Conservation (phyloP, 1,140 invertebrate species). For the Drosophila funebris region DNA sequence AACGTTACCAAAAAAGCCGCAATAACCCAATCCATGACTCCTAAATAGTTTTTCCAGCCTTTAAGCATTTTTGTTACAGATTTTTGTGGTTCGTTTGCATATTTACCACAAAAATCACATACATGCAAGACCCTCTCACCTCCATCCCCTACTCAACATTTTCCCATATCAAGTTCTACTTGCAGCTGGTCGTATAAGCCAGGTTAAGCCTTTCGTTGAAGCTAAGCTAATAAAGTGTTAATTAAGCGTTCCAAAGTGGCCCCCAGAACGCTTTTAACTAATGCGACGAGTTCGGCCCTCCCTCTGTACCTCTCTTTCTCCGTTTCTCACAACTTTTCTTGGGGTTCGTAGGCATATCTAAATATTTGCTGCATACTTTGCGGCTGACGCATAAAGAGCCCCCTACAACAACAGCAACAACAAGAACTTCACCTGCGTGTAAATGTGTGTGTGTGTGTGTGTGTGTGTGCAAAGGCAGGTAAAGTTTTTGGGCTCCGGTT, state of each 20-base stretch:
- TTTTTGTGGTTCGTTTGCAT: slow-evolving; percentile 54
- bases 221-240: slow-evolving; percentile 67
- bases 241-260: slow-evolving; percentile 63
- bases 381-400: slow-evolving; percentile 54
- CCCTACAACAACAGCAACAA: not conserved
- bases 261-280: slow-evolving; percentile 48
- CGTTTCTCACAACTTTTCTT: slow-evolving; percentile 25
- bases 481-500: slow-evolving; percentile 47
- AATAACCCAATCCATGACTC: not conserved
- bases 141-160: not conserved
- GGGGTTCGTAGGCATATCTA: slow-evolving; percentile 55
- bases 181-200: slow-evolving; percentile 41
- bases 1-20: slow-evolving; percentile 10
- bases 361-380: slow-evolving; percentile 69
- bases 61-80: slow-evolving; percentile 61
- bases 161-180: slow-evolving; percentile 14
- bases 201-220: slow-evolving; percentile 50
- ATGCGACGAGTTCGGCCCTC: slow-evolving; percentile 19
- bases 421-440: slow-evolving; percentile 18
- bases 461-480: slow-evolving; percentile 35
- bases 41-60: slow-evolving; percentile 63
- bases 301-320: not conserved
- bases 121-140: not conserved
- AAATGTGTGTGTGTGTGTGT: slow-evolving; percentile 14
- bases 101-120: slow-evolving; percentile 54